Conservation (phyloP, 2,113 vertebrate species). For the Chamaea fasciata region DNA sequence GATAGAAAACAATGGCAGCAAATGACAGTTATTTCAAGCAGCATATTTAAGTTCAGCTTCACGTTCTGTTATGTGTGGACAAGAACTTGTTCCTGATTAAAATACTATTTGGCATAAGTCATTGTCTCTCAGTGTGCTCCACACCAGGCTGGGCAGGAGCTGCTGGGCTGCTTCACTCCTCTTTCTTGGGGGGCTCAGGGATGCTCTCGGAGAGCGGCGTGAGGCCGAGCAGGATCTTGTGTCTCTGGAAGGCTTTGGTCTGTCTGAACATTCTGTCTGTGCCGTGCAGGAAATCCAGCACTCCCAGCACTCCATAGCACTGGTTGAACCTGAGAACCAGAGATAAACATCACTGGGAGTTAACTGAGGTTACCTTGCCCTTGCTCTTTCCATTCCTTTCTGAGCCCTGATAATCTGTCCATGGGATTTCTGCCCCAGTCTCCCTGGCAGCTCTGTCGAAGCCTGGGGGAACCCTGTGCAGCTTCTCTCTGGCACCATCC, state of each 20-base stretch:
- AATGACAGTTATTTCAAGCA: not conserved
- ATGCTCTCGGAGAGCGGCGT: constrained; percentile 86
- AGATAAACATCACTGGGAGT: not conserved
- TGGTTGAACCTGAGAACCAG: constrained; percentile 84
- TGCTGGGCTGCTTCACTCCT: constrained; percentile 14
- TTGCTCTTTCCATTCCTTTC: not conserved
- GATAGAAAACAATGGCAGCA: not conserved
- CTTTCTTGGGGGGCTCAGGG: constrained; percentile 74
- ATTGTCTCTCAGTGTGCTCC: not conserved
- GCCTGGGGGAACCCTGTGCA: not conserved
- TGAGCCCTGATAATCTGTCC: not conserved
- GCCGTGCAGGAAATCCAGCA: constrained; percentile 88
- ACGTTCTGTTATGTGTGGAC: not conserved
- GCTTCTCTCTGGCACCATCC: rapidly evolving
- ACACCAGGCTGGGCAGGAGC: not conserved
- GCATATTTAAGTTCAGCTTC: not conserved
- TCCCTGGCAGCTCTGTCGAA: not conserved
- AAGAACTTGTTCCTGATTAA: not conserved
- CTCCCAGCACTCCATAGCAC: constrained; percentile 87
- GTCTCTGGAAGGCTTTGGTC: constrained; percentile 83
- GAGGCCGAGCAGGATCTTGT: constrained; percentile 78
- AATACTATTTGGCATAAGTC: not conserved
- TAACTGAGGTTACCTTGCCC: not conserved
- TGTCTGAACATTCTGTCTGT: constrained; percentile 83
- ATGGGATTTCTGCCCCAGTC: rapidly evolving